A percentile compares a stretch with the other conserved stretches of the same genome.
phyloP scores from a whole-genome alignment of 2,888 invertebrate genomes.

The Leptopterna dolabrata region DNA sequence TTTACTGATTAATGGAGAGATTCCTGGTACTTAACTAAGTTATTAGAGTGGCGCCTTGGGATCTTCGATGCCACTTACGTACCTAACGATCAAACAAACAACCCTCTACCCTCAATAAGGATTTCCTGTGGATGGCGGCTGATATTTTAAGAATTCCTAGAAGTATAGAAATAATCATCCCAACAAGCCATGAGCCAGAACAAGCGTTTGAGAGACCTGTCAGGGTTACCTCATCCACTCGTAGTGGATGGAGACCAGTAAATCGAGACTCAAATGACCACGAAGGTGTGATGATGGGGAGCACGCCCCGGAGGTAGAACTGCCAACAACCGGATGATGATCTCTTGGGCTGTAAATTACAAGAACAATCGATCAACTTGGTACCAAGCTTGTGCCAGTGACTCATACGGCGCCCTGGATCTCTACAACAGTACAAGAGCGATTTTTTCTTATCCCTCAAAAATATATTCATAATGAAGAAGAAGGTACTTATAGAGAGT shows the following conservation, averaged over 20 bases:
- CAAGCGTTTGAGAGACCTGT: not conserved
- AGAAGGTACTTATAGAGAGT: too few relatives aligned
- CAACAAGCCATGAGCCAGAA: not conserved
- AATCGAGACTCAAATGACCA: conserved; percentile 20
- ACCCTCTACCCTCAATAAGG: not conserved
- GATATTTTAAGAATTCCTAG: not conserved
- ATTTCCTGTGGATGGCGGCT: not conserved
- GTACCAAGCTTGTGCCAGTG: not conserved
- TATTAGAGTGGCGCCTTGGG: not conserved
- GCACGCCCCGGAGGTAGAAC: conserved; percentile 21
- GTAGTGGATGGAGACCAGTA: not conserved
- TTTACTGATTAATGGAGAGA: not conserved
- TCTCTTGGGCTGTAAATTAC: not conserved
- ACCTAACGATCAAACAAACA: not conserved
- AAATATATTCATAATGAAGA: not conserved
- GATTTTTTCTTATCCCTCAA: not conserved
- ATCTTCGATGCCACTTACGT: not conserved
- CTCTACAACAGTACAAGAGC: not conserved
- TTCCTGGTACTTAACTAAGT: not conserved
- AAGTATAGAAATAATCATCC: not conserved
- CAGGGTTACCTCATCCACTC: not conserved
- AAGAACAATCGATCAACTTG: conserved; percentile 14
- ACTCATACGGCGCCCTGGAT: not conserved
- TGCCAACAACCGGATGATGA: conserved; percentile 41
- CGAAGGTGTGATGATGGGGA: conserved; percentile 32